Evolutionary conservation across 2,113 vertebrate species (phyloP).

Genomic region (Pseudorectes ferrugineus): DNA sequence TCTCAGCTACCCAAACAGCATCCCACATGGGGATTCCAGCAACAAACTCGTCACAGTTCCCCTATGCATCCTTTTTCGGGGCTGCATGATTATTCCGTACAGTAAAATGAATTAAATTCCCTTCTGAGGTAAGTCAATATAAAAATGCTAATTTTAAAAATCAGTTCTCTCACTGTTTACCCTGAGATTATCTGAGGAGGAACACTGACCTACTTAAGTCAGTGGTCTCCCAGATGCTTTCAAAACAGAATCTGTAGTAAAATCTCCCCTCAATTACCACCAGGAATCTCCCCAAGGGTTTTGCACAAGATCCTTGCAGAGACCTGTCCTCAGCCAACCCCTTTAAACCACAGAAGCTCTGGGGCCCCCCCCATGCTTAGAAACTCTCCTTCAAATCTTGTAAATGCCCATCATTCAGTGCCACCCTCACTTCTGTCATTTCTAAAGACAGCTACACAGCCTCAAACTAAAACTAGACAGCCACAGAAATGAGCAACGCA

Average conservation of each 20-base stretch:
- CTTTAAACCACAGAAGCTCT: not conserved
- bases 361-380: not conserved
- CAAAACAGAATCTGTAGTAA: not conserved
- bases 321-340: not conserved
- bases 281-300: not conserved
- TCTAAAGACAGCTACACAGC: not conserved
- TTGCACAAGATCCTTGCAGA: not conserved
- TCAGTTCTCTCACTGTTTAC: not conserved
- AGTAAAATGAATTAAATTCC: not conserved
- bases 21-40: not conserved
- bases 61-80: not conserved
- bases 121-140: not conserved
- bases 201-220: not conserved
- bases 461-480: not conserved
- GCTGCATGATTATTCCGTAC: not conserved
- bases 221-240: not conserved
- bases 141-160: not conserved
- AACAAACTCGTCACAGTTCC: not conserved
- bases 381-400: not conserved
- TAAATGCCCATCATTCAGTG: not conserved
- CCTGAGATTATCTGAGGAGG: not conserved
- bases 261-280: not conserved
- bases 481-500: accelerated
- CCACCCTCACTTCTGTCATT: not conserved
- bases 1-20: not conserved